Conservation (phyloP, 2,797 vertebrate species). For the Sandelia bainsii region DNA sequence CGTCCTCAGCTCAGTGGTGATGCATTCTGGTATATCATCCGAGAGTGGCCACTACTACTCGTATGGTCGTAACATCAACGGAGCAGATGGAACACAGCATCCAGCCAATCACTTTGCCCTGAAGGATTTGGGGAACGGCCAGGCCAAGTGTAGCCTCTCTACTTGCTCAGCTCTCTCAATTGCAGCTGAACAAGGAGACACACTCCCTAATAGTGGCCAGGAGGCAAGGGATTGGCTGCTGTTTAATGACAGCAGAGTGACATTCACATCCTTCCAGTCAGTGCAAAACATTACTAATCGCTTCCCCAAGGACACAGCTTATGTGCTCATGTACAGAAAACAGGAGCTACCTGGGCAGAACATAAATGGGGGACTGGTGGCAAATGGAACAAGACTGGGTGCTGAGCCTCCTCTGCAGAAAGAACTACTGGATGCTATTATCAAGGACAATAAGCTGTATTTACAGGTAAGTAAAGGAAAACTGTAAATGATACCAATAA, state of each 20-base stretch:
- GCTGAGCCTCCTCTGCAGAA: constrained; percentile 96
- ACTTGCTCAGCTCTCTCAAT: constrained; percentile 57
- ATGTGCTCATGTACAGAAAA: constrained; percentile 97
- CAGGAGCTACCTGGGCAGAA: constrained; percentile 81
- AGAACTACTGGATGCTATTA: constrained; percentile 98
- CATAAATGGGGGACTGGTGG: constrained; percentile 61
- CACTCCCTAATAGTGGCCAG: constrained; percentile 67
- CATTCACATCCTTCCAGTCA: constrained; percentile 97
- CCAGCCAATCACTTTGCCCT: constrained; percentile 67
- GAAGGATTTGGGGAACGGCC: constrained; percentile 73
- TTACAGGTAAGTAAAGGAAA: constrained; percentile 90
- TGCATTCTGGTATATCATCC: constrained; percentile 97
- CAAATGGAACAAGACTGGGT: constrained; percentile 86
- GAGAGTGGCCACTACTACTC: constrained; percentile 99
- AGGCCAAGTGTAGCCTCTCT: constrained; percentile 66
- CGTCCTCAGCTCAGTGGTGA: constrained; percentile 93
- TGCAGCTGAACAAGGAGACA: constrained; percentile 75
- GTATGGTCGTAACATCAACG: constrained; percentile 90
- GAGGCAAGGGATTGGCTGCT: constrained; percentile 94
- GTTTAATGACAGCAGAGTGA: constrained; percentile 98
- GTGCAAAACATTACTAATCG: constrained; percentile 97
- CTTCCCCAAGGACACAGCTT: constrained; percentile 99
- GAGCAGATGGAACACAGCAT: constrained; percentile 78
- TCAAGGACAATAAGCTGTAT: constrained; percentile 98
- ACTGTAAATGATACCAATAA: constrained; percentile 9